These are phyloP conservation scores for Spondyliosoma cantharus DNA, from an alignment of 2,797 vertebrate species.

Conservation along the genomic window DNA sequence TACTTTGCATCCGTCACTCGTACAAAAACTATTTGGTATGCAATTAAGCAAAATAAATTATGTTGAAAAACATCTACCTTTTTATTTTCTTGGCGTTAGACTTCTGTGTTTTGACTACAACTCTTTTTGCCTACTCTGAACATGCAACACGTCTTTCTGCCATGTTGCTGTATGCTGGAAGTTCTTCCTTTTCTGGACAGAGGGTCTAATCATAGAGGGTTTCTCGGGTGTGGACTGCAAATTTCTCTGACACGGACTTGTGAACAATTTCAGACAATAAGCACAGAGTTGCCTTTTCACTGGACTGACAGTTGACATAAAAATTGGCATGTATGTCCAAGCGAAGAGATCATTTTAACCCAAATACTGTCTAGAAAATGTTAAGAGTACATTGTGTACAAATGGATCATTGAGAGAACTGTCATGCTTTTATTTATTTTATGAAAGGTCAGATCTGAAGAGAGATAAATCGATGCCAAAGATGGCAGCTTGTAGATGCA, in stretches of 20 bases:
- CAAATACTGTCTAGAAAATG: conserved; percentile 4
- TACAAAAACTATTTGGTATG: not conserved
- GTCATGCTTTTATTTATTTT: conserved; percentile 34
- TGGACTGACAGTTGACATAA: conserved; percentile 10
- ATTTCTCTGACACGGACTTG: conserved; percentile 4
- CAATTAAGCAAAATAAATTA: not conserved
- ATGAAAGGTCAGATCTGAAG: conserved; percentile 55
- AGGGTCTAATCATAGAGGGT: not conserved
- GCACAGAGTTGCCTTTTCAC: conserved; percentile 5
- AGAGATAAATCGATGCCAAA: conserved; percentile 60
- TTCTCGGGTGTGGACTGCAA: not conserved
- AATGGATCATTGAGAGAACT: conserved; percentile 37
- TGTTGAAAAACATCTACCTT: not conserved
- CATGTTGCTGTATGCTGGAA: too few species aligned
- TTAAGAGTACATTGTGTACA: not conserved
- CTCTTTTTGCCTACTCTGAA: not conserved
- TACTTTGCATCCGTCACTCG: not conserved
- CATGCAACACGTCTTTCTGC: not conserved
- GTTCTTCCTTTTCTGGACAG: not conserved
- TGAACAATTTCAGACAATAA: not conserved
- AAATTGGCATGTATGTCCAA: not conserved
- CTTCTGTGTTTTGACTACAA: not conserved
- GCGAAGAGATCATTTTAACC: not conserved
- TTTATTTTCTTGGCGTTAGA: not conserved
- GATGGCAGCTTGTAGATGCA: conserved; percentile 52